A percentile compares a stretch with the other conserved stretches of the same genome.
Conservation (phyloP, 1,140 invertebrate species). For the Zaprionus africanus region DNA sequence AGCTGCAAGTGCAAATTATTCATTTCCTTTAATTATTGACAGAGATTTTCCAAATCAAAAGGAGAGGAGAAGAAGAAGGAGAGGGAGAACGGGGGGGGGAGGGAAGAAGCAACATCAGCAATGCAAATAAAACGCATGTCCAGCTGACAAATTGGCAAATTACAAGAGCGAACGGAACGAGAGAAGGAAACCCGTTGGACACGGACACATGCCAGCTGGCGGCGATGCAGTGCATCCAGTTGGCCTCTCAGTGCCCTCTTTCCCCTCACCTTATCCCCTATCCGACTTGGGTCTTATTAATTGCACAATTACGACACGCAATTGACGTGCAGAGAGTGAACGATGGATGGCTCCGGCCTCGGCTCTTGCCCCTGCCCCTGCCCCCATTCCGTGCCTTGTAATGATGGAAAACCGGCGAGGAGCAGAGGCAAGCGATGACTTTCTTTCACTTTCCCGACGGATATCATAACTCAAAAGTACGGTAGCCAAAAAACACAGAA, state of each 20-base stretch:
- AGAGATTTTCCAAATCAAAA: conserved; percentile 54
- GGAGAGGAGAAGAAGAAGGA: conserved; percentile 23
- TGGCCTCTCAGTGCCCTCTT: background rate
- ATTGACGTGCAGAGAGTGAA: conserved; percentile 71
- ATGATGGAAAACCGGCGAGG: conserved; percentile 56
- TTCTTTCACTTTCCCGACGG: conserved; percentile 80
- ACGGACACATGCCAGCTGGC: conserved; percentile 43
- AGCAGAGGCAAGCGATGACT: conserved; percentile 64
- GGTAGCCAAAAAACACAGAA: conserved; percentile 37
- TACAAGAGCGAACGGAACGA: conserved; percentile 31
- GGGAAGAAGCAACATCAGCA: background rate
- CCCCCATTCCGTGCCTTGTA: conserved; percentile 10
- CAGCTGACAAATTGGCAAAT: conserved; percentile 79
- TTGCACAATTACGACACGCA: conserved; percentile 82
- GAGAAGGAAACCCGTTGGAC: conserved; percentile 67
- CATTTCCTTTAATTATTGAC: conserved; percentile 72
- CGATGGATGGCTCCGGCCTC: conserved; percentile 53
- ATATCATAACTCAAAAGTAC: conserved; percentile 71
- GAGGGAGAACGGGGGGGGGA: conserved; percentile 11
- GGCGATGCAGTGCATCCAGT: conserved; percentile 31
- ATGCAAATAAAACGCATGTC: conserved; percentile 81
- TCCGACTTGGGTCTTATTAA: conserved; percentile 59
- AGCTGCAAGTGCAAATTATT: conserved; percentile 61
- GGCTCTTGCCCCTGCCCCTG: background rate
- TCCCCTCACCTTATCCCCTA: background rate